Evolutionary conservation across 23 tunicate genomes (phyloP).

Genomic region (Trididemnum clinides): DNA sequence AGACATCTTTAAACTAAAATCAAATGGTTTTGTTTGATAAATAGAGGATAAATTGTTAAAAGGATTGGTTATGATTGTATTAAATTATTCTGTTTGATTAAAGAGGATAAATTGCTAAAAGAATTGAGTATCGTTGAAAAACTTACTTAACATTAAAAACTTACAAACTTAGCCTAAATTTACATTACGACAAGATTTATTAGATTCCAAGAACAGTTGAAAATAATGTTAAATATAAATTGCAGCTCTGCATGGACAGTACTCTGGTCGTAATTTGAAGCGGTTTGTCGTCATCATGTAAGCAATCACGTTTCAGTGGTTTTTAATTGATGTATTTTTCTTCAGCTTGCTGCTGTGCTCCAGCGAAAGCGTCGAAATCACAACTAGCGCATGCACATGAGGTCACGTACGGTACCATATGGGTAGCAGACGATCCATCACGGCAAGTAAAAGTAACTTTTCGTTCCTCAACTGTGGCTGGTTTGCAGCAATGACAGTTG

Average conservation of each 20-base stretch:
- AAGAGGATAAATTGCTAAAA: too few relatives aligned
- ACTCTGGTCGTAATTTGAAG: neutral
- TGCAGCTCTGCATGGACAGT: neutral
- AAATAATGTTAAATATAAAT: too few relatives aligned
- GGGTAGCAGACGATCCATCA: slow-evolving; percentile 32
- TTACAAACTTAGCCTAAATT: too few relatives aligned
- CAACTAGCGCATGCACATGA: slow-evolving; percentile 82
- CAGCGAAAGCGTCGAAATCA: slow-evolving; percentile 62
- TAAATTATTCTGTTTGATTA: too few relatives aligned
- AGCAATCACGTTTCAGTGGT: neutral
- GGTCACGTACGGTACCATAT: slow-evolving; percentile 36
- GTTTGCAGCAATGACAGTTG: slow-evolving; percentile 92
- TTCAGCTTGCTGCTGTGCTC: neutral
- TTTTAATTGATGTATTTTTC: neutral
- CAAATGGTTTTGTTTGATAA: too few relatives aligned
- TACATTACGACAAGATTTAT: too few relatives aligned
- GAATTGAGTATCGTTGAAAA: too few relatives aligned
- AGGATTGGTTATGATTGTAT: too few relatives aligned
- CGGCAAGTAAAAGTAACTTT: slow-evolving; percentile 56
- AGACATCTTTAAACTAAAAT: too few relatives aligned
- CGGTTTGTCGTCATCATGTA: neutral
- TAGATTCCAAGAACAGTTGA: too few relatives aligned
- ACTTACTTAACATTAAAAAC: too few relatives aligned
- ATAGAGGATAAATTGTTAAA: too few relatives aligned
- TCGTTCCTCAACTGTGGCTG: slow-evolving; percentile 49